These are phyloP conservation scores for Sisyra nigra DNA, from an alignment of 2,888 invertebrate genomes.

Conservation along the genomic window DNA sequence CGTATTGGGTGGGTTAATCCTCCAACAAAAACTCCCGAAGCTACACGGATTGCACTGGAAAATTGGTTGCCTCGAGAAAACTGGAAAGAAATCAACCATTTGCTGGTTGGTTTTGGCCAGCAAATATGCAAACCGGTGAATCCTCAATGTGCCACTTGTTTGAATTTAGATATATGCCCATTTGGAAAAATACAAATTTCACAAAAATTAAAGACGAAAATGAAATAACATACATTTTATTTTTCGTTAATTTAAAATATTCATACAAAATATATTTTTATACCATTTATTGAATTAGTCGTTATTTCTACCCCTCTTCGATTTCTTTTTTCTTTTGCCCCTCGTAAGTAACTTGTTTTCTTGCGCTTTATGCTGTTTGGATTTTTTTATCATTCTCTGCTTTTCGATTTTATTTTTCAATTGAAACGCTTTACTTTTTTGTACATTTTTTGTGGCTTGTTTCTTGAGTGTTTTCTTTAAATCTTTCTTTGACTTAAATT, in stretches of 20 bases:
- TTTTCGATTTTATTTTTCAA: constrained; percentile 56
- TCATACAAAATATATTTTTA: not conserved
- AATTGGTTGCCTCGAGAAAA: constrained; percentile 72
- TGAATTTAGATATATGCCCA: constrained; percentile 73
- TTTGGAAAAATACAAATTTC: constrained; percentile 27
- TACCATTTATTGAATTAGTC: constrained; percentile 7
- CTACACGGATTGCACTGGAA: constrained; percentile 69
- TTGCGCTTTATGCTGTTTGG: constrained; percentile 29
- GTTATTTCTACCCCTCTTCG: constrained; percentile 5
- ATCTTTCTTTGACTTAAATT: constrained; percentile 41
- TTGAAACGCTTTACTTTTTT: constrained; percentile 63
- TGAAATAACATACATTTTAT: constrained; percentile 1
- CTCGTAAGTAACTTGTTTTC: constrained; percentile 21
- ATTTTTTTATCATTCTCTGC: constrained; percentile 51
- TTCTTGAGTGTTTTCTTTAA: constrained; percentile 52
- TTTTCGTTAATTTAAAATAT: not conserved
- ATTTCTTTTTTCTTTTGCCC: constrained; percentile 28
- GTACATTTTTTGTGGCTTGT: constrained; percentile 53
- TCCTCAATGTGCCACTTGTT: constrained; percentile 70
- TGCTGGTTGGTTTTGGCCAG: constrained; percentile 96
- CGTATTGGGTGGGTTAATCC: constrained; percentile 71
- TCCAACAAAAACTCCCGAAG: constrained; percentile 65
- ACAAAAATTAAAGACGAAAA: constrained; percentile 12
- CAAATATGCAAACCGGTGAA: constrained; percentile 69
- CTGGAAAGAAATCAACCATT: constrained; percentile 78